A percentile compares a stretch with the other conserved stretches of the same genome.
phyloP scores from a whole-genome alignment of 2,888 invertebrate genomes.

The Nymphalis urticae region DNA sequence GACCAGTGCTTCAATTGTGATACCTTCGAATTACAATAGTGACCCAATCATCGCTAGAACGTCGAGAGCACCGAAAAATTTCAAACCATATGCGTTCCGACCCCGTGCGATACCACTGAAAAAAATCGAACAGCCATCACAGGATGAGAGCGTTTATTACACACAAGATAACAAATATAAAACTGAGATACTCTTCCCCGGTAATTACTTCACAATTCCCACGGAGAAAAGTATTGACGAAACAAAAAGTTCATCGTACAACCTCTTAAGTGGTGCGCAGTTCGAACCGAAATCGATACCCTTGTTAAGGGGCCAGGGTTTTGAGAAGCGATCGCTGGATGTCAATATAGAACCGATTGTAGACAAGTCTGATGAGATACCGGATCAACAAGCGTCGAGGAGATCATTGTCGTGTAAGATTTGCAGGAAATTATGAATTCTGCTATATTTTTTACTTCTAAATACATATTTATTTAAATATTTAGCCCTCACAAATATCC shows the following conservation, averaged over 20 bases:
- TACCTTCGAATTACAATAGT: constrained; percentile 56
- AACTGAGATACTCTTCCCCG: constrained; percentile 71
- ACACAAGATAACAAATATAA: constrained; percentile 60
- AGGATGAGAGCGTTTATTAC: constrained; percentile 64
- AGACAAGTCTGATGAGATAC: constrained; percentile 61
- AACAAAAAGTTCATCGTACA: constrained; percentile 44
- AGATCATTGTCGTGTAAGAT: constrained; percentile 74
- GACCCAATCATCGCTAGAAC: constrained; percentile 43
- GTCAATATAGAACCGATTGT: constrained; percentile 56
- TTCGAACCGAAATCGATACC: constrained; percentile 70
- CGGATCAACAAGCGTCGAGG: constrained; percentile 59
- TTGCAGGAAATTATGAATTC: neutral
- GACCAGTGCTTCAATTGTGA: constrained; percentile 65
- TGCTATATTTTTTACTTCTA: neutral
- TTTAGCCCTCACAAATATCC: too few species aligned
- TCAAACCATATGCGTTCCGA: constrained; percentile 58
- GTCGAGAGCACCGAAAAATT: constrained; percentile 34
- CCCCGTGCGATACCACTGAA: constrained; percentile 64
- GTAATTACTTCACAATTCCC: constrained; percentile 76
- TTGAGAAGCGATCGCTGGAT: constrained; percentile 64
- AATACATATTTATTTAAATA: too few species aligned
- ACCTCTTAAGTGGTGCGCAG: constrained; percentile 44
- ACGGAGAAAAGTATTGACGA: constrained; percentile 67
- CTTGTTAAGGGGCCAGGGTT: constrained; percentile 61
- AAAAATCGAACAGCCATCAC: constrained; percentile 48